A percentile compares a stretch with the other conserved stretches of the same genome.
Conservation (phyloP, 2,113 vertebrate genomes). For the Entelurus aequoreus region DNA sequence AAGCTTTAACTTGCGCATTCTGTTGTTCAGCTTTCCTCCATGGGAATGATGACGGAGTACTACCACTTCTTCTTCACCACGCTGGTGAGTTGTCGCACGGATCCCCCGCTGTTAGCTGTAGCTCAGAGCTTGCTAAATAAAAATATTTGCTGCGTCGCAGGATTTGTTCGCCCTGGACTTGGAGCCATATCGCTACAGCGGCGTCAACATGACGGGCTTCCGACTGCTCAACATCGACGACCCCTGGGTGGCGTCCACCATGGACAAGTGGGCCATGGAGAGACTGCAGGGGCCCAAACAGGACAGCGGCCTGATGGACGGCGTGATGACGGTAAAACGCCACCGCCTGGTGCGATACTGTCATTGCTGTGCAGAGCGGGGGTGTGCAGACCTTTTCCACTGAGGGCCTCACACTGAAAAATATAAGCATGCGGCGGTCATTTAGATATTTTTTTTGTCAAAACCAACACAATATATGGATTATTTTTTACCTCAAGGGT, state of each 20-base stretch:
- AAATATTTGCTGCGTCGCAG: conserved; percentile 53
- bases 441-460: too few species aligned
- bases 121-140: neutral
- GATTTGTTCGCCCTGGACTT: conserved; percentile 94
- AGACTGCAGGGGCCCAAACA: conserved; percentile 84
- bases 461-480: too few species aligned
- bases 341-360: too few species aligned
- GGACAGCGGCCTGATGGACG: conserved; percentile 84
- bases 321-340: conserved; percentile 84
- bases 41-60: conserved; percentile 99
- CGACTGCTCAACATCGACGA: conserved; percentile 87
- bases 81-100: conserved; percentile 77
- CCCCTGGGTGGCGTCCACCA: conserved; percentile 80
- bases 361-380: too few species aligned
- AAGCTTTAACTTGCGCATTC: too few species aligned
- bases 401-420: too few species aligned
- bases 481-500: too few species aligned
- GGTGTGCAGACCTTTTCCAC: too few species aligned
- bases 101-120: neutral
- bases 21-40: conserved; percentile 82
- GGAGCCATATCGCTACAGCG: conserved; percentile 95
- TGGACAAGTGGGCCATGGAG: conserved; percentile 93
- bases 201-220: conserved; percentile 97
- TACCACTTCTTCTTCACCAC: conserved; percentile 99
- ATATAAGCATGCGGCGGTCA: too few species aligned